Evolutionary conservation across 1,140 invertebrate species (phyloP).

Genomic region (Solenopsis invicta): DNA sequence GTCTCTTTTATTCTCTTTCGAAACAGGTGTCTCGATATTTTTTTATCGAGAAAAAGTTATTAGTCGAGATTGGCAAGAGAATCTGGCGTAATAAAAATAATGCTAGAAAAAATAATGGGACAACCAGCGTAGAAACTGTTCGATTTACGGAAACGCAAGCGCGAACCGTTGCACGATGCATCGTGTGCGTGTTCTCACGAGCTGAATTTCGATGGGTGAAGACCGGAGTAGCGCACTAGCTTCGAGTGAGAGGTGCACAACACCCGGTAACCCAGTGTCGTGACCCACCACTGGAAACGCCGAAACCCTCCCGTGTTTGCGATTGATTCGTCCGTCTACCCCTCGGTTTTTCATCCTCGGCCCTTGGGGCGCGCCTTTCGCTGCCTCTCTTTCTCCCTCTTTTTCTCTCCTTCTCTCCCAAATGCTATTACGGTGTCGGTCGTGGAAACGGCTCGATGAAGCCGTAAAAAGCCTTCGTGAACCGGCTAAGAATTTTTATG

Average conservation of each 20-base stretch:
- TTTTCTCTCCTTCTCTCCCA: neutral
- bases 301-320: slow-evolving; percentile 74
- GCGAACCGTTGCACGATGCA: slow-evolving; percentile 46
- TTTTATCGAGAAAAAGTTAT: slow-evolving; percentile 16
- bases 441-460: slow-evolving; percentile 64
- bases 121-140: neutral
- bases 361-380: slow-evolving; percentile 71
- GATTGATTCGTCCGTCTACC: slow-evolving; percentile 80
- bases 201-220: slow-evolving; percentile 49
- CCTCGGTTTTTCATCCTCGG: slow-evolving; percentile 77
- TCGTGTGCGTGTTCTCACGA: slow-evolving; percentile 37
- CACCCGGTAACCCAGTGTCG: slow-evolving; percentile 77
- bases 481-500: slow-evolving; percentile 61
- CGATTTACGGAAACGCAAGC: slow-evolving; percentile 20
- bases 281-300: slow-evolving; percentile 70
- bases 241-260: slow-evolving; percentile 56
- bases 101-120: neutral
- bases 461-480: slow-evolving; percentile 60
- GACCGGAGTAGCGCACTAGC: slow-evolving; percentile 46
- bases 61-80: neutral
- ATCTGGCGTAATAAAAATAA: slow-evolving; percentile 27
- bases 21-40: slow-evolving; percentile 22
- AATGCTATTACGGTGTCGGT: slow-evolving; percentile 69
- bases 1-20: neutral
- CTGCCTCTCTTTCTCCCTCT: slow-evolving; percentile 22